Percentiles rank a stretch among this genome's conserved stretches.
Conservation (phyloP, 2,888 invertebrate species). For the Ischnus inquisitorius region DNA sequence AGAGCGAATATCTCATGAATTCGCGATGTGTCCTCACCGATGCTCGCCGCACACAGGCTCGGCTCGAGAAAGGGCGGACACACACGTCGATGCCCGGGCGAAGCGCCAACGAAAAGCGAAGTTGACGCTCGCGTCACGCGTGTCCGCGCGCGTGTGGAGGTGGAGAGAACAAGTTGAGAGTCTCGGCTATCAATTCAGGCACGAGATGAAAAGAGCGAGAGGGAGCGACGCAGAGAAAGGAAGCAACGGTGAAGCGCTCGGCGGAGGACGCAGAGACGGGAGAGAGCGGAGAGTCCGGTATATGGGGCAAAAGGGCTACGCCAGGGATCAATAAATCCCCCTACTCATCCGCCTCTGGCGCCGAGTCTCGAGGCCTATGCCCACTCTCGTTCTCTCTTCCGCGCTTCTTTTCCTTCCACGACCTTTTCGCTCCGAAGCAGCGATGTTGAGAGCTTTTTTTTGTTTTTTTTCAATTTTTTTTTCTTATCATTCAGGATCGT, state of each 20-base stretch:
- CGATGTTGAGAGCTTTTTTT: background rate
- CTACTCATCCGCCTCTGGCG: slow-evolving; percentile 50
- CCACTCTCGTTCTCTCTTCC: slow-evolving; percentile 41
- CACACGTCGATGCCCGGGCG: slow-evolving; percentile 41
- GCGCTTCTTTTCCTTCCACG: slow-evolving; percentile 20
- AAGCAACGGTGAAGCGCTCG: background rate
- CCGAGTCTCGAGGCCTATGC: slow-evolving; percentile 71
- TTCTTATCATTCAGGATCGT: background rate
- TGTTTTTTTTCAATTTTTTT: background rate
- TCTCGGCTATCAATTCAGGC: slow-evolving; percentile 3
- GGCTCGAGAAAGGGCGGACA: slow-evolving; percentile 48
- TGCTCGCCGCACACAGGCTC: slow-evolving; percentile 14
- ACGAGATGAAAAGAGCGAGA: slow-evolving; percentile 40
- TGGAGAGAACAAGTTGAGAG: slow-evolving; percentile 9
- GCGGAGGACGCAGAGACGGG: background rate
- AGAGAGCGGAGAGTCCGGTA: slow-evolving; percentile 67
- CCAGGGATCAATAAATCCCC: slow-evolving; percentile 77
- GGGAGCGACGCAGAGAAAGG: no score
- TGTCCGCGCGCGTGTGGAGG: background rate
- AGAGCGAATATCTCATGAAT: slow-evolving; percentile 50
- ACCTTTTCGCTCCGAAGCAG: background rate
- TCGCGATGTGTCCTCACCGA: slow-evolving; percentile 42
- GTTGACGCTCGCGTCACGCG: slow-evolving; percentile 26
- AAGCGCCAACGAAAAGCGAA: slow-evolving; percentile 45
- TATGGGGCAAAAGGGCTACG: slow-evolving; percentile 79